Percentiles rank a stretch among this genome's conserved stretches.
phyloP scores from a whole-genome alignment of 1,140 invertebrate species.

The Heliconius hermathena region DNA sequence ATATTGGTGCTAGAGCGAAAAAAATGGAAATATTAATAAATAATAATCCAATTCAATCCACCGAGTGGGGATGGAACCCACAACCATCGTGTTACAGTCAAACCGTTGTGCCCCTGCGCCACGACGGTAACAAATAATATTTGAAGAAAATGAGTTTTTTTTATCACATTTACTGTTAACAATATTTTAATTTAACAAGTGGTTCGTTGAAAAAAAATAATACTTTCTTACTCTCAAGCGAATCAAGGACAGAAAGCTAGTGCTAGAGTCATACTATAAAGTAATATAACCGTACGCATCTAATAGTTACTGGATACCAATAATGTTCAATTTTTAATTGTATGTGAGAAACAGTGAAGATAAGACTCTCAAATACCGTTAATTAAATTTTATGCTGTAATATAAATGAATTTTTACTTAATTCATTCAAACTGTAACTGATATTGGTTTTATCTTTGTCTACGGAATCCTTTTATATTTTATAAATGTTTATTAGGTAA shows the following conservation, averaged over 20 bases:
- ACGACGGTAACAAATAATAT: too few species aligned
- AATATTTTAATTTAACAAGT: too few species aligned
- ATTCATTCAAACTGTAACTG: background rate
- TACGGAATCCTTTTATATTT: background rate
- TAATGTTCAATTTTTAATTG: slow-evolving; percentile 2
- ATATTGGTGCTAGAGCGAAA: too few species aligned
- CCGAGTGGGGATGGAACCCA: too few species aligned
- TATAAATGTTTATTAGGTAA: background rate
- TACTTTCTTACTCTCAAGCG: background rate
- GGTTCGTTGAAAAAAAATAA: too few species aligned
- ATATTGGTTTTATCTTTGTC: slow-evolving; percentile 8
- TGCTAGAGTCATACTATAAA: background rate
- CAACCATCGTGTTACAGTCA: too few species aligned
- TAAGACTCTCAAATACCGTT: background rate
- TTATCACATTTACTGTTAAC: too few species aligned
- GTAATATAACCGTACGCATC: background rate
- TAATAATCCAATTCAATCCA: too few species aligned
- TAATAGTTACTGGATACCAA: background rate
- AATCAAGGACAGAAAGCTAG: background rate
- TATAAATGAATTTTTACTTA: background rate
- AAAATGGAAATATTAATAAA: too few species aligned
- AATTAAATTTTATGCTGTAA: slow-evolving; percentile 1
- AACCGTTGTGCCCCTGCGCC: too few species aligned
- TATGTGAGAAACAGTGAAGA: background rate
- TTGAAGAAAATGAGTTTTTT: too few species aligned